These are phyloP conservation scores for Schizothorax lantsangensis DNA, from an alignment of 2,797 vertebrate genomes.

Conservation along the genomic window DNA sequence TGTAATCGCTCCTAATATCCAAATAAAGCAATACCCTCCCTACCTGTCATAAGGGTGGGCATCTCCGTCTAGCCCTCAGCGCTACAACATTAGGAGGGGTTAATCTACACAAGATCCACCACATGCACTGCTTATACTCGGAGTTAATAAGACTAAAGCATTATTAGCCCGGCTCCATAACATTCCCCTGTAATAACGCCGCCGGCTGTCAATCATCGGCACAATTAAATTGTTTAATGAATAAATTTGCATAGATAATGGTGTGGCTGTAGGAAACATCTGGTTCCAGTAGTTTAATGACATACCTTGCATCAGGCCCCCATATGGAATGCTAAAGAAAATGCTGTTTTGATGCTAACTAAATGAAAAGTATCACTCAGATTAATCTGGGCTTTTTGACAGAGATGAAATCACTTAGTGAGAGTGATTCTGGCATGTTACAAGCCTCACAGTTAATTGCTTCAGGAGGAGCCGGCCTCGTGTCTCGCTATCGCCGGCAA, in stretches of 20 bases:
- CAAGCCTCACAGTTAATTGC: slow-evolving; percentile 71
- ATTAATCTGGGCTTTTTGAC: slow-evolving; percentile 80
- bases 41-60: slow-evolving; percentile 41
- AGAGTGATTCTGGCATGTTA: slow-evolving; percentile 76
- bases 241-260: slow-evolving; percentile 84
- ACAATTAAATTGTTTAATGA: slow-evolving; percentile 85
- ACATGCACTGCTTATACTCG: slow-evolving; percentile 75
- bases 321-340: slow-evolving; percentile 80
- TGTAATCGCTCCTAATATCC: slow-evolving; percentile 34
- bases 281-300: slow-evolving; percentile 75
- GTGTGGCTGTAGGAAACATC: slow-evolving; percentile 76
- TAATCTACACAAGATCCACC: slow-evolving; percentile 78
- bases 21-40: slow-evolving; percentile 56
- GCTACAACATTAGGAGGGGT: slow-evolving; percentile 68
- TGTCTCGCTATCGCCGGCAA: slow-evolving; percentile 18
- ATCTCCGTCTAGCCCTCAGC: slow-evolving; percentile 36
- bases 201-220: slow-evolving; percentile 80
- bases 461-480: slow-evolving; percentile 67
- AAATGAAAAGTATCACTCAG: slow-evolving; percentile 83
- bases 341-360: slow-evolving; percentile 78
- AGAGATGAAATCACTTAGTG: slow-evolving; percentile 80
- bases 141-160: slow-evolving; percentile 80
- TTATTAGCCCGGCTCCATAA: slow-evolving; percentile 77
- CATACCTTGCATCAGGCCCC: slow-evolving; percentile 73
- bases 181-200: slow-evolving; percentile 74